Conservation (phyloP, 2,888 invertebrate genomes). For the Heterodera filipjevi region DNA sequence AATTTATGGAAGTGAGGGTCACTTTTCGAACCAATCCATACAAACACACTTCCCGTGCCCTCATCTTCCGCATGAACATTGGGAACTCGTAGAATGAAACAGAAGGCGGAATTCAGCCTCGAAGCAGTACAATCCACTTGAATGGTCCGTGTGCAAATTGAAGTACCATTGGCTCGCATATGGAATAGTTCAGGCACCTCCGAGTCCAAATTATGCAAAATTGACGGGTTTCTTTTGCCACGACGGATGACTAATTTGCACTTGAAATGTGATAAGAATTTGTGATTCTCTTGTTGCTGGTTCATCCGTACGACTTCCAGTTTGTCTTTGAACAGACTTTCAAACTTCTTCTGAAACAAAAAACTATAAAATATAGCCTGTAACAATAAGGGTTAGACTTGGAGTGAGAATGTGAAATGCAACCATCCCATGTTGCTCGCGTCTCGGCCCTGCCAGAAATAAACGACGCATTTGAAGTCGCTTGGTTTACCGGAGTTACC, state of each 20-base stretch:
- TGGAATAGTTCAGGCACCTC: slow-evolving; percentile 84
- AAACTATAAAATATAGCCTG: background rate
- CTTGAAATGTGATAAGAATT: slow-evolving; percentile 96
- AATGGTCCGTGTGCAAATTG: slow-evolving; percentile 73
- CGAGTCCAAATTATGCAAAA: slow-evolving; percentile 36
- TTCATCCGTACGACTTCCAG: slow-evolving; percentile 89
- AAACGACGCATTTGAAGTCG: slow-evolving; percentile 91
- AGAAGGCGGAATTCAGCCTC: slow-evolving; percentile 89
- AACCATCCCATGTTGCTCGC: slow-evolving; percentile 99
- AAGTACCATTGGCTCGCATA: slow-evolving; percentile 90
- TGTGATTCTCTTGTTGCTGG: slow-evolving; percentile 97
- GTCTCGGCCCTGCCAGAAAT: slow-evolving; percentile 97
- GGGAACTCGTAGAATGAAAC: slow-evolving; percentile 72
- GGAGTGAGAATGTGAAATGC: slow-evolving; percentile 89
- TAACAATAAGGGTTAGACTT: slow-evolving; percentile 39
- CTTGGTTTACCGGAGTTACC: slow-evolving; percentile 41
- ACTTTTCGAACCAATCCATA: slow-evolving; percentile 49
- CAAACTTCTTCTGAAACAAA: slow-evolving; percentile 77
- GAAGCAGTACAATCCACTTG: slow-evolving; percentile 79
- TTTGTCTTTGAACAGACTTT: slow-evolving; percentile 80
- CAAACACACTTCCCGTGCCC: slow-evolving; percentile 42
- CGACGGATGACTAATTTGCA: slow-evolving; percentile 87
- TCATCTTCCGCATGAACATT: slow-evolving; percentile 35
- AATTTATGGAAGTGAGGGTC: slow-evolving; percentile 40
- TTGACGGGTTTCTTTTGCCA: slow-evolving; percentile 69